Evolutionary conservation across 2,797 vertebrate genomes (phyloP).

Genomic region (Centroberyx gerrardi): DNA sequence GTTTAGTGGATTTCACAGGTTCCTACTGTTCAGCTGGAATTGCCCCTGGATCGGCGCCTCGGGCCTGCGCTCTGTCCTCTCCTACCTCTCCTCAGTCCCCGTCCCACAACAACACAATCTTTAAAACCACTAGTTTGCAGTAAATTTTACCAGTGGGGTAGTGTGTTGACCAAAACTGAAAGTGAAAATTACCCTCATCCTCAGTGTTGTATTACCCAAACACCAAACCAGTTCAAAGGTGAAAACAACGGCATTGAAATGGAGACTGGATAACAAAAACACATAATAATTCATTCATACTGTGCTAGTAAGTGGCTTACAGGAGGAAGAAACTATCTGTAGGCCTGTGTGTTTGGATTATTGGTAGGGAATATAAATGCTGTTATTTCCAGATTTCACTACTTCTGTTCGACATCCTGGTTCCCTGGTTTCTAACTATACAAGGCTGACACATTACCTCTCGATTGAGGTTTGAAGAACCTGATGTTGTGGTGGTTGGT

Average conservation of each 20-base stretch:
- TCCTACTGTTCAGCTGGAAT: slow-evolving; percentile 9
- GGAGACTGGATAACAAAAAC: neutral
- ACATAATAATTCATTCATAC: neutral
- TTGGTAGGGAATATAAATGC: neutral
- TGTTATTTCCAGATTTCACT: neutral
- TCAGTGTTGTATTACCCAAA: neutral
- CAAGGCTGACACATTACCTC: too few species aligned
- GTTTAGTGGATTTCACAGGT: slow-evolving; percentile 37
- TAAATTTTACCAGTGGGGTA: neutral
- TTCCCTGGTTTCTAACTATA: neutral
- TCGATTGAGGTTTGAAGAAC: neutral
- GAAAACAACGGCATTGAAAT: neutral
- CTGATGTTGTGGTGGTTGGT: neutral
- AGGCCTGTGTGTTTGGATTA: neutral
- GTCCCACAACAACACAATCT: neutral
- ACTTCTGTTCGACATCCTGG: neutral
- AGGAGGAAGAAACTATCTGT: too few species aligned
- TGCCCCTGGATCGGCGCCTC: neutral
- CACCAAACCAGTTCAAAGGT: neutral
- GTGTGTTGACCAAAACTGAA: neutral
- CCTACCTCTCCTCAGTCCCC: neutral
- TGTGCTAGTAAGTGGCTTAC: neutral
- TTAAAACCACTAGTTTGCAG: slow-evolving; percentile 32
- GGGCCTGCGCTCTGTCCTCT: slow-evolving; percentile 5
- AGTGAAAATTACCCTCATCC: too few species aligned